These are phyloP conservation scores for Pemphredon lugubris DNA, from an alignment of 2,888 invertebrate species.

Conservation along the genomic window DNA sequence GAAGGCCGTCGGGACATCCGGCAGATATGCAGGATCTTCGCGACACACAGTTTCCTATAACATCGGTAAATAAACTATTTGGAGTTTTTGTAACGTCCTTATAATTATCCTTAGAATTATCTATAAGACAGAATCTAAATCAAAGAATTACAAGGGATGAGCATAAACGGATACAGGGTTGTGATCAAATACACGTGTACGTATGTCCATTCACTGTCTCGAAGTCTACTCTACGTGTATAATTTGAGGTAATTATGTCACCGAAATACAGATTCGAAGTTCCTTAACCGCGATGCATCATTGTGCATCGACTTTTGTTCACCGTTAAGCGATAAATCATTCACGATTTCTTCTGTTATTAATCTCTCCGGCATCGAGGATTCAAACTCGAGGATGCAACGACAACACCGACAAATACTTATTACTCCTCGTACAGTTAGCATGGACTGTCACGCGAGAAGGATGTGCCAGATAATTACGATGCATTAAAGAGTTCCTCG, in stretches of 20 bases:
- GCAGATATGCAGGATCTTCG: constrained; percentile 13
- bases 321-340: constrained; percentile 6
- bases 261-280: neutral
- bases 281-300: neutral
- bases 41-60: constrained; percentile 22
- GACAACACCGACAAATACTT: constrained; percentile 4
- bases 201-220: too few species aligned
- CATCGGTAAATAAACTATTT: neutral
- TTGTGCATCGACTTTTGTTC: neutral
- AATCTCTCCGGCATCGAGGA: constrained; percentile 7
- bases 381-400: constrained; percentile 7
- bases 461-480: constrained; percentile 41
- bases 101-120: too few species aligned
- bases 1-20: constrained; percentile 57
- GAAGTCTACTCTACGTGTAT: neutral
- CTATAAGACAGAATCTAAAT: too few species aligned
- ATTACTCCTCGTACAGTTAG: constrained; percentile 20
- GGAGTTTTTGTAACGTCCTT: too few species aligned
- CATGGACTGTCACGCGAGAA: constrained; percentile 17
- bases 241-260: neutral
- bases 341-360: neutral
- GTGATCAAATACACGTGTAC: too few species aligned
- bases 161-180: too few species aligned
- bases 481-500: constrained; percentile 14
- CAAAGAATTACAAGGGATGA: too few species aligned